Conservation (phyloP, 2,113 vertebrate species). For the Otis tarda region DNA sequence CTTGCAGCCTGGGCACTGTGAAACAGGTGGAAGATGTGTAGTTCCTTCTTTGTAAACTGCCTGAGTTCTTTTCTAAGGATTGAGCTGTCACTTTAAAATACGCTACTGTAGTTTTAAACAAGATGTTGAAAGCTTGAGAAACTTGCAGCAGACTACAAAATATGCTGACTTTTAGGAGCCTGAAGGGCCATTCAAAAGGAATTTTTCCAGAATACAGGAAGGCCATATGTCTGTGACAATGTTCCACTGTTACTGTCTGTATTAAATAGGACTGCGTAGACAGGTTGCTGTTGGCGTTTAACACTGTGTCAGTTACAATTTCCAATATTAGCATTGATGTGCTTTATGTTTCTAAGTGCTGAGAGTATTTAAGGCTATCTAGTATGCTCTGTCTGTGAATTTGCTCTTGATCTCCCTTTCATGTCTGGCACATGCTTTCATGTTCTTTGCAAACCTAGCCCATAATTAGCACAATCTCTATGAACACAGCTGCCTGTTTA, state of each 20-base stretch:
- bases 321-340: background rate
- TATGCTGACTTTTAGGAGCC: background rate
- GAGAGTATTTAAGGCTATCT: constrained; percentile 58
- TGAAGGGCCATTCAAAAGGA: background rate
- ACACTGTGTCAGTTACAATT: background rate
- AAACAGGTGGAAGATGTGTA: background rate
- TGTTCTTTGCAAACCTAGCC: constrained; percentile 40
- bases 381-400: background rate
- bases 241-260: background rate
- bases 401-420: constrained; percentile 52
- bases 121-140: background rate
- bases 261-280: background rate
- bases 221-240: background rate
- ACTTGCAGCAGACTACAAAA: background rate
- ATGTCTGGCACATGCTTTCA: constrained; percentile 58
- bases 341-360: constrained; percentile 28
- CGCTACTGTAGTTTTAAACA: background rate
- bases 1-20: background rate
- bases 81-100: background rate
- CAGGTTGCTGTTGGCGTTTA: constrained; percentile 35
- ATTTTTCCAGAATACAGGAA: background rate
- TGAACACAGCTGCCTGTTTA: constrained; percentile 34
- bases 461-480: constrained; percentile 53
- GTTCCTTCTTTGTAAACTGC: background rate
- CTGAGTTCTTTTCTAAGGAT: background rate